Evolutionary conservation across 2,797 vertebrate species (phyloP), one percentile per base, ranked within the genome.

Genomic region (Danio jaintianensis): DNA sequence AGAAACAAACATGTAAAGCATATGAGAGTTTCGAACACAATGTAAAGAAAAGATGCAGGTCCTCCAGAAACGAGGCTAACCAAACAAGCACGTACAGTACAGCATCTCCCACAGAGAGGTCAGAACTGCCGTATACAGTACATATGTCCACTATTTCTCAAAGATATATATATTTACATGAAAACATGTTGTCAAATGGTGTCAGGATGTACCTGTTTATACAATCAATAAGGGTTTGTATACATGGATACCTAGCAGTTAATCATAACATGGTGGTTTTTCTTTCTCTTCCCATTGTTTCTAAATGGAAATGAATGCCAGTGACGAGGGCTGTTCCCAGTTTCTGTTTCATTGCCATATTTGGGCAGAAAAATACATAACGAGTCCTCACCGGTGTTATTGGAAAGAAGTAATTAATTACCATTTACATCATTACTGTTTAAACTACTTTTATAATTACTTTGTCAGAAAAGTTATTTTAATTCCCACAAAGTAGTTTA

Each of bases 181-280:
- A 62, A 79, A 79, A 79, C 77, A 71, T 10, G 15, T n/a, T 2
- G 13, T 42, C 56, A 36, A 13, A 40, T 22, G 66, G 29, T 22
- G 13, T 70, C 66, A 61, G 36, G 56, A 70, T 70, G 36, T 52
- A 61, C 45, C 8, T 78, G 59, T 78, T 70, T 78, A 78, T 59
- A 70, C 66, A 52, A n/a, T 77, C 77, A 79, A 62, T 79, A 71
- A 38, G 55, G n/a, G 52, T 61, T 78, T 78, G 55, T 52, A 69
- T 59, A 70, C 9, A 42, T 77, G 53, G 50, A 18, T 59, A 38
- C 3, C 3, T 70, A 43, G 50, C 45, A 16, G 43, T 38, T 70
- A n/a, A 58, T 64, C 9, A n/a, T 11, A 61, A 52, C 66, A 78
- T 4, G 45, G 4, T 69, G 45, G 76, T 61, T 67, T 62, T 62